A percentile compares a stretch with the other conserved stretches of the same genome.
Conservation (phyloP, 2,797 vertebrate species). For the Acanthurus lineatus region DNA sequence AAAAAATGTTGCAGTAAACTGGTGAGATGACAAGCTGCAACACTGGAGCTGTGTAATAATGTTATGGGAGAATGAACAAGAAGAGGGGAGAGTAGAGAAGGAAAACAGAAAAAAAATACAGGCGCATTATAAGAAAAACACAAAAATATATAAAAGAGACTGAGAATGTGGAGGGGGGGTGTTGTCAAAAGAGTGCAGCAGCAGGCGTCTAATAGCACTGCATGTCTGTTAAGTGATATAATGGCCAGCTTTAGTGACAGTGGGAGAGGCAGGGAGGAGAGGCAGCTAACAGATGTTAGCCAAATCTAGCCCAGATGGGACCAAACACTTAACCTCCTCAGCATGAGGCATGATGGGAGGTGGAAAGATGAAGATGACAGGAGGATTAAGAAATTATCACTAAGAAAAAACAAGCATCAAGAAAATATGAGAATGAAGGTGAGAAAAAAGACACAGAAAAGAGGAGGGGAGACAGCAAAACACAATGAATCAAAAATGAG, state of each 20-base stretch:
- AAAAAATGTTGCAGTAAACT: background rate
- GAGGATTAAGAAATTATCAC: slow-evolving; percentile 26
- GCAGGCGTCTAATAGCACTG: slow-evolving; percentile 43
- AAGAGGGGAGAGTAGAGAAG: background rate
- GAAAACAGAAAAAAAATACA: background rate
- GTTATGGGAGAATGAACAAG: slow-evolving; percentile 7
- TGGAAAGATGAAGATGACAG: slow-evolving; percentile 24
- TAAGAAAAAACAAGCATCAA: background rate
- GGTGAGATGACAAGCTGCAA: slow-evolving; percentile 26
- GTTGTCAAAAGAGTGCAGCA: slow-evolving; percentile 33
- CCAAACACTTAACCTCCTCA: slow-evolving; percentile 59
- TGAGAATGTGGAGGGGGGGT: slow-evolving; percentile 4
- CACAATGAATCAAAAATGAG: slow-evolving; percentile 9
- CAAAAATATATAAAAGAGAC: background rate
- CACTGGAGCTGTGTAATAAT: slow-evolving; percentile 6
- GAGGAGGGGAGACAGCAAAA: background rate
- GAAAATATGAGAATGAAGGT: background rate
- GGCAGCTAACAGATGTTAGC: slow-evolving; percentile 69
- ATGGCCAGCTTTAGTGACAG: slow-evolving; percentile 42
- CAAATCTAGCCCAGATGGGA: slow-evolving; percentile 73
- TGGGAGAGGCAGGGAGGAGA: slow-evolving; percentile 33
- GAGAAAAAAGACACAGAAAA: background rate
- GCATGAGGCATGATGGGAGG: slow-evolving; percentile 47
- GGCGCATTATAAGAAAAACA: slow-evolving; percentile 8
- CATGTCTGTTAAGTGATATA: slow-evolving; percentile 47